Evolutionary conservation across 2,888 invertebrate species (phyloP).

Genomic region (Boloria euphrosyne): DNA sequence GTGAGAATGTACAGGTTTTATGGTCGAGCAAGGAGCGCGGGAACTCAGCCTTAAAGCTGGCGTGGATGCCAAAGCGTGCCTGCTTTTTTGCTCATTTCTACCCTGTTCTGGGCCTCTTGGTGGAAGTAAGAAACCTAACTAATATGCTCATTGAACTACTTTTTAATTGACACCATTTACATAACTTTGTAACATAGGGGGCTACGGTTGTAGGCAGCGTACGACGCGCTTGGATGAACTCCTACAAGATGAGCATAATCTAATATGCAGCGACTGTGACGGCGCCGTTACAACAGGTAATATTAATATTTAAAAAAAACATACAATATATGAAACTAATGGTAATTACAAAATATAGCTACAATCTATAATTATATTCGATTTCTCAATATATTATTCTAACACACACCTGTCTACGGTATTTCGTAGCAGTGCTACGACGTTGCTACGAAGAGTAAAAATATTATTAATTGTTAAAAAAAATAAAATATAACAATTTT

Average conservation of each 20-base stretch:
- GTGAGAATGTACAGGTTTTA: constrained; percentile 73
- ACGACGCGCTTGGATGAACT: constrained; percentile 53
- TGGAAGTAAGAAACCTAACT: constrained; percentile 29
- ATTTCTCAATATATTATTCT: background rate
- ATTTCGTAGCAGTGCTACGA: constrained; percentile 69
- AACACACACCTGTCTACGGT: constrained; percentile 52
- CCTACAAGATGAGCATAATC: constrained; percentile 52
- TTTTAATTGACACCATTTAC: constrained; percentile 33
- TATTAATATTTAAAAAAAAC: constrained; percentile 27
- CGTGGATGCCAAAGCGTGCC: constrained; percentile 55
- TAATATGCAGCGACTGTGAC: constrained; percentile 50
- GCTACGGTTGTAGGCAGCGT: constrained; percentile 42
- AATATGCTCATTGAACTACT: background rate
- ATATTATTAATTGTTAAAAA: background rate
- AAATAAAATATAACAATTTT: background rate
- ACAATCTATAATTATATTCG: background rate
- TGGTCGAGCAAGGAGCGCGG: constrained; percentile 54
- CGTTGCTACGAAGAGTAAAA: constrained; percentile 53
- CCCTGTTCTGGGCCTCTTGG: constrained; percentile 30
- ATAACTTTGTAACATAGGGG: constrained; percentile 43
- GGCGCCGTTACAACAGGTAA: constrained; percentile 47
- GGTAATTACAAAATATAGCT: background rate
- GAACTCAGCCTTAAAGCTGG: constrained; percentile 56
- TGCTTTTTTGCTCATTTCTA: constrained; percentile 59
- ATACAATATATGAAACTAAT: background rate